Percentiles rank a stretch among this genome's conserved stretches.
Conservation (phyloP, 2,888 invertebrate species). For the Hypena proboscidalis region DNA sequence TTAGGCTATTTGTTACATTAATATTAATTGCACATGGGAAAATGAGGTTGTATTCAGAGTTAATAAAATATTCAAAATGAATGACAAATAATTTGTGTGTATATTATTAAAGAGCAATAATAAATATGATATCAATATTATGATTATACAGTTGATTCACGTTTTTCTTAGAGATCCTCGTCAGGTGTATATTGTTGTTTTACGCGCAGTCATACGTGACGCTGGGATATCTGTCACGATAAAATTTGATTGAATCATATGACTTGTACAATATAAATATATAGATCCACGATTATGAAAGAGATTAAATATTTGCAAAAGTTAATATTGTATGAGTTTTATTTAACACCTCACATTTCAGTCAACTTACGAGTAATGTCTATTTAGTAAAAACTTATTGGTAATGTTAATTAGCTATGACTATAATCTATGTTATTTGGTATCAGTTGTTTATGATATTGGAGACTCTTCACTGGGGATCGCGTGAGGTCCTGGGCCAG, state of each 20-base stretch:
- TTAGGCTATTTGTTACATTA: slow-evolving; percentile 69
- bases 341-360: slow-evolving; percentile 59
- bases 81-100: slow-evolving; percentile 84
- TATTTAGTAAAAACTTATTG: slow-evolving; percentile 52
- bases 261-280: slow-evolving; percentile 85
- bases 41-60: slow-evolving; percentile 82
- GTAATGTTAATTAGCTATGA: slow-evolving; percentile 44
- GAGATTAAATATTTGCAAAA: slow-evolving; percentile 87
- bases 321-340: slow-evolving; percentile 75
- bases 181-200: slow-evolving; percentile 69
- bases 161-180: slow-evolving; percentile 62
- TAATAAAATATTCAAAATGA: slow-evolving; percentile 69
- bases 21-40: slow-evolving; percentile 80
- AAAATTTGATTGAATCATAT: slow-evolving; percentile 81
- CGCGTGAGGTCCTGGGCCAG: slow-evolving; percentile 86
- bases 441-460: slow-evolving; percentile 47
- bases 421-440: slow-evolving; percentile 59
- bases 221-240: slow-evolving; percentile 66
- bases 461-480: slow-evolving; percentile 62
- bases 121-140: slow-evolving; percentile 69
- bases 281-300: slow-evolving; percentile 86
- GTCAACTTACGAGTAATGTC: slow-evolving; percentile 55
- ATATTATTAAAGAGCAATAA: slow-evolving; percentile 78
- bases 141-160: slow-evolving; percentile 77
- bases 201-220: slow-evolving; percentile 60